Evolutionary conservation across 2,888 invertebrate species (phyloP).

Genomic region (Machimus rusticus): DNA sequence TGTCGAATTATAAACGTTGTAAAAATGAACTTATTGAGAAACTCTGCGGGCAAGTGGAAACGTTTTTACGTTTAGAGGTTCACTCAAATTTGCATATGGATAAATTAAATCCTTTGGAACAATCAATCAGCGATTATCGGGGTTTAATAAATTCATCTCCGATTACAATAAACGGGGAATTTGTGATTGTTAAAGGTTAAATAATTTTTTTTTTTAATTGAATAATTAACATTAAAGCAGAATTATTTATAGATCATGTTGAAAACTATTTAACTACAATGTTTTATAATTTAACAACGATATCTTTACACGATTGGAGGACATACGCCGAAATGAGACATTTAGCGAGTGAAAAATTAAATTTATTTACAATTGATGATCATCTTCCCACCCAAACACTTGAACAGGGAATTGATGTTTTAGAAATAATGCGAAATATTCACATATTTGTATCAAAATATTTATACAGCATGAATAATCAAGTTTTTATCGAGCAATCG

Average conservation of each 20-base stretch:
- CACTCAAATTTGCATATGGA: conserved; percentile 88
- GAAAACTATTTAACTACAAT: conserved; percentile 93
- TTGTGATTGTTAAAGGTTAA: conserved; percentile 70
- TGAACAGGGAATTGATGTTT: conserved; percentile 95
- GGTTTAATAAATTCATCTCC: conserved; percentile 69
- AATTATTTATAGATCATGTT: conserved; percentile 63
- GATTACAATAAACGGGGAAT: conserved; percentile 66
- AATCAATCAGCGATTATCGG: conserved; percentile 69
- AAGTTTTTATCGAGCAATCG: conserved; percentile 91
- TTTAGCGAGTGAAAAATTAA: conserved; percentile 85
- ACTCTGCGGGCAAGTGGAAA: conserved; percentile 88
- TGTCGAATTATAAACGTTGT: conserved; percentile 58
- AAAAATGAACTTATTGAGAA: conserved; percentile 71
- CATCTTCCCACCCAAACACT: conserved; percentile 95
- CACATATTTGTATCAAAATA: conserved; percentile 93
- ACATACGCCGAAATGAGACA: conserved; percentile 97
- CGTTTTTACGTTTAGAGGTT: conserved; percentile 88
- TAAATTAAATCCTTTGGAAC: conserved; percentile 74
- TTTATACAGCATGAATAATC: conserved; percentile 94
- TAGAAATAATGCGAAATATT: conserved; percentile 97
- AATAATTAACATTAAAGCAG: too few species aligned
- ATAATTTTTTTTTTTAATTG: not conserved
- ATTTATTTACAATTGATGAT: conserved; percentile 84
- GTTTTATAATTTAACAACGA: conserved; percentile 97
- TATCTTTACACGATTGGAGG: conserved; percentile 96